These are phyloP conservation scores for Sebastes diaconus DNA, from an alignment of 2,797 vertebrate genomes.

Conservation along the genomic window DNA sequence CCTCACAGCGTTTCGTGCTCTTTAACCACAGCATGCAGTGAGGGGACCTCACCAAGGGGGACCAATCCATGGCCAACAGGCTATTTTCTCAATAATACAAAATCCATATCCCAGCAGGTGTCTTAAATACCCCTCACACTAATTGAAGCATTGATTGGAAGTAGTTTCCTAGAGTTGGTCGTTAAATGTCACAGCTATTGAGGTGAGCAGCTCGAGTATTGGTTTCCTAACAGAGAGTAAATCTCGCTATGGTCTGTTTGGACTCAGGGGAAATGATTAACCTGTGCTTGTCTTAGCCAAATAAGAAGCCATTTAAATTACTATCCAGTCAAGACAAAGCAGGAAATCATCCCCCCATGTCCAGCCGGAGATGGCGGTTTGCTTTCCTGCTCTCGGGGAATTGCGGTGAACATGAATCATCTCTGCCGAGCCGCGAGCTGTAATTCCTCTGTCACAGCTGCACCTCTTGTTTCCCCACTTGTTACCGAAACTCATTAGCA, in stretches of 20 bases:
- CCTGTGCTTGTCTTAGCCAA: not conserved
- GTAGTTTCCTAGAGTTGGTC: not conserved
- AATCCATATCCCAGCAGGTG: slow-evolving; percentile 33
- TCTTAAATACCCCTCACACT: slow-evolving; percentile 27
- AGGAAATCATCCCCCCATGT: slow-evolving; percentile 27
- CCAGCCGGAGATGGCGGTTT: not conserved
- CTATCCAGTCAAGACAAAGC: slow-evolving; percentile 12
- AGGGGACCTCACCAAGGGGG: not conserved
- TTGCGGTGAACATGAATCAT: slow-evolving; percentile 41
- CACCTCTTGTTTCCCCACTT: slow-evolving; percentile 79
- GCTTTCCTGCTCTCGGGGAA: slow-evolving; percentile 1
- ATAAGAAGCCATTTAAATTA: slow-evolving; percentile 22
- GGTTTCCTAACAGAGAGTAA: not conserved
- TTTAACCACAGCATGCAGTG: slow-evolving; percentile 5
- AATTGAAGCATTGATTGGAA: slow-evolving; percentile 36
- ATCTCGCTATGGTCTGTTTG: slow-evolving; percentile 1
- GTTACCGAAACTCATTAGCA: slow-evolving; percentile 84
- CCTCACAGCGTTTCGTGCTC: not conserved
- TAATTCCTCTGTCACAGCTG: slow-evolving; percentile 70
- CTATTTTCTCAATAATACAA: slow-evolving; percentile 46
- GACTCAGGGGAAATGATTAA: slow-evolving; percentile 12
- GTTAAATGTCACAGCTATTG: slow-evolving; percentile 48
- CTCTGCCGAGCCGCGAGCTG: slow-evolving; percentile 17
- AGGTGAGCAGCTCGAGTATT: not conserved
- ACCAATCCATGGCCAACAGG: not conserved